phyloP scores from a whole-genome alignment of 2,797 vertebrate genomes.

The Catostomus latipinnis region DNA sequence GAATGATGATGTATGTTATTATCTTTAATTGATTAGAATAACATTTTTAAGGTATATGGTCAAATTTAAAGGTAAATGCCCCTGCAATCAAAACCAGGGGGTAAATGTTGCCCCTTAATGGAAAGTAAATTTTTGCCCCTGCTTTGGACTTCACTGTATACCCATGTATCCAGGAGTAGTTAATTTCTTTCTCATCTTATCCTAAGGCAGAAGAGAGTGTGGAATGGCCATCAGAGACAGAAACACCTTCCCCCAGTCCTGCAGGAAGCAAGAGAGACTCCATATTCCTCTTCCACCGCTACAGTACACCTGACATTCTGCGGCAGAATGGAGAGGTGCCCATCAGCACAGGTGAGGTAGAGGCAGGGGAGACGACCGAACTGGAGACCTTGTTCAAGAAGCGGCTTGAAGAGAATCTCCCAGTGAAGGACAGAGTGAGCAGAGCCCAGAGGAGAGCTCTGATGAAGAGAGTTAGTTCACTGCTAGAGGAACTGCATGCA shows the following conservation, averaged over 20 bases:
- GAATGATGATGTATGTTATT: no score
- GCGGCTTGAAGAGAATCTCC: constrained; percentile 24
- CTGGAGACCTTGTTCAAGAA: neutral
- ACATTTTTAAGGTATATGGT: no score
- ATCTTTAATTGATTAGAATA: no score
- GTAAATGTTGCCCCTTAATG: no score
- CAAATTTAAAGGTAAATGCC: no score
- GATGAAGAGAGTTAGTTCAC: constrained; percentile 62
- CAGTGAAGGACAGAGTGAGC: constrained; percentile 62
- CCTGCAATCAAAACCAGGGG: no score
- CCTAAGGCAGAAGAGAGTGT: constrained; percentile 50
- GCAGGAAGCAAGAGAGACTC: constrained; percentile 58
- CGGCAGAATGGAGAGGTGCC: constrained; percentile 65
- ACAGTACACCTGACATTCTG: constrained; percentile 80
- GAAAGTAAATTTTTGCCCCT: no score
- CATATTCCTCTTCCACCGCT: constrained; percentile 59
- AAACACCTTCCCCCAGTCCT: constrained; percentile 41
- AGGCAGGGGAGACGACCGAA: neutral
- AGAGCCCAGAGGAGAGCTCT: constrained; percentile 59
- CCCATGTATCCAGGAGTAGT: neutral
- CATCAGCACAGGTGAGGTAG: constrained; percentile 31
- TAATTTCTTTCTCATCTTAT: constrained; percentile 37
- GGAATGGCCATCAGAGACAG: constrained; percentile 57
- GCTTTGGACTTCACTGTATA: neutral
- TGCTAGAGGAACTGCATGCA: constrained; percentile 78